phyloP scores from a whole-genome alignment of 2,888 invertebrate genomes.

The Caenorhabditis drosophilae region DNA sequence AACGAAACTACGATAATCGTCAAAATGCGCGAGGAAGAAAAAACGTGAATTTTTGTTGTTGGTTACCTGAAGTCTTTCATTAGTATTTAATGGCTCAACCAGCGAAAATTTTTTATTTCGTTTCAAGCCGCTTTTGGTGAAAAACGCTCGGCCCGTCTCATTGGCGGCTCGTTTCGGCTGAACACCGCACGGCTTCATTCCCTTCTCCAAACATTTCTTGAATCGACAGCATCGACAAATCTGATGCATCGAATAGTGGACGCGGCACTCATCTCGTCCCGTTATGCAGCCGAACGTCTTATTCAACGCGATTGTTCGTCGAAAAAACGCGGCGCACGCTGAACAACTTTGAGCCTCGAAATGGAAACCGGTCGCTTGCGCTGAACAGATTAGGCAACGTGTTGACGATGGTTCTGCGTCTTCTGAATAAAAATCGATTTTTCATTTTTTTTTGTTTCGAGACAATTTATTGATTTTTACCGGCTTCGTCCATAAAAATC shows the following conservation, averaged over 20 bases:
- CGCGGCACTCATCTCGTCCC: constrained; percentile 43
- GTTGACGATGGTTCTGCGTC: no score
- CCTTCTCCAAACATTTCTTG: constrained; percentile 53
- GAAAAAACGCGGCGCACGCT: constrained; percentile 66
- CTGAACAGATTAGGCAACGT: constrained; percentile 46
- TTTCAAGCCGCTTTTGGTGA: constrained; percentile 5
- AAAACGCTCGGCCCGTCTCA: constrained; percentile 29
- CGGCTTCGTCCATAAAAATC: no score
- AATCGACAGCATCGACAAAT: constrained; percentile 62
- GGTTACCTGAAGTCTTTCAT: no score
- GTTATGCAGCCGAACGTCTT: constrained; percentile 54
- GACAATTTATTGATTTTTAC: no score
- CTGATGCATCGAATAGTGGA: constrained; percentile 53
- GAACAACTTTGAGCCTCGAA: constrained; percentile 65
- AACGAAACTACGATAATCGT: no score
- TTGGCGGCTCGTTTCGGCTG: constrained; percentile 44
- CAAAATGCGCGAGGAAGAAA: no score
- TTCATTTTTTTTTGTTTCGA: no score
- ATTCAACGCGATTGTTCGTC: constrained; percentile 59
- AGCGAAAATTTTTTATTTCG: constrained; percentile 53
- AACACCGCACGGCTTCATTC: constrained; percentile 59
- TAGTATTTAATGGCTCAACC: constrained; percentile 18
- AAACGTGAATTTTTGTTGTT: background rate
- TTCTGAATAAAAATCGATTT: no score
- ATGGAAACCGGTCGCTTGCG: constrained; percentile 67